Evolutionary conservation across 2,797 vertebrate genomes (phyloP), one percentile per base, ranked within the genome.

Genomic region (Smutsia gigantea): DNA sequence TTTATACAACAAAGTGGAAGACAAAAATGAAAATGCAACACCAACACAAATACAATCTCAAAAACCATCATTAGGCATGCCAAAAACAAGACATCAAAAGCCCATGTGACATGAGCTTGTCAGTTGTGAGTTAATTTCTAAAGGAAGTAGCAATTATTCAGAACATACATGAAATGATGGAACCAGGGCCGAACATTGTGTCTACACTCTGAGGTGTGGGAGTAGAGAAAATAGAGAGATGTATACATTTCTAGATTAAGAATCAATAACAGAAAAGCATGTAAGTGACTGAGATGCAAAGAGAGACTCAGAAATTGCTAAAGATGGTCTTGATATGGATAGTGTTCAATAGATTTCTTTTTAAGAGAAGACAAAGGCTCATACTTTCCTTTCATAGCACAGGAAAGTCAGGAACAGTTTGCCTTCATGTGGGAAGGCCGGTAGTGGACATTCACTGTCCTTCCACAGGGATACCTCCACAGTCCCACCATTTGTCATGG

Each of bases 1-100:
- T 78, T 64, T 63, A 83, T 39, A 37, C 4, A 72, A 9, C 2
- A 74, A 21, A 53, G 21, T 39, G 27, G 57, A 87, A 93, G 18
- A 89, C 11, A 82, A 85, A 90, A 85, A 69, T 5, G 11, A 92
- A 84, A 74, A 31, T 79, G 61, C 17, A 92, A 78, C 63, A 17
- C 3, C 6, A 7, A 12, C 27, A 66, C 49, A 51, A 90, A 92
- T 21, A 25, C 53, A 88, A 81, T 72, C 93, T 92, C 63, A 72
- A 37, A 87, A 93, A 92, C 31, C 77, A 46, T 72, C 39, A 5
- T 64, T 84, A 97, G 84, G 27, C 39, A 89, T 8, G 34, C n/a
- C 46, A 61, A 95, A 95, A 93, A 27, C 37, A 87, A 95, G 61
- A 61, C 8, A 77, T 72, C 57, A 39, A 81, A 93, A 92, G 27